Evolutionary conservation across 2,888 invertebrate genomes (phyloP).

Genomic region (Campoletis raptor): DNA sequence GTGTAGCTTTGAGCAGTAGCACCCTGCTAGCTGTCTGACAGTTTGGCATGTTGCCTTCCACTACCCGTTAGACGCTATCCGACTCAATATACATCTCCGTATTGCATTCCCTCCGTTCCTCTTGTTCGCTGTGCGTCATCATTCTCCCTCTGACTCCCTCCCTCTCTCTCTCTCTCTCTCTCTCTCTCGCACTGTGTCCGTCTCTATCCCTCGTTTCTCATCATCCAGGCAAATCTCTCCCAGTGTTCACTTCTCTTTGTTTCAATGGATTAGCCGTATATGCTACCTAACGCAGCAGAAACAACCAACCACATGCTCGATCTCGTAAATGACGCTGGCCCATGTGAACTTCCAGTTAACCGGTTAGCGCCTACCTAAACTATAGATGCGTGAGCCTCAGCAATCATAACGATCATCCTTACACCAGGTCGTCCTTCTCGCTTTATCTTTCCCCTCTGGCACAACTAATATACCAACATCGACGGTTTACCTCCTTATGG

Average conservation of each 20-base stretch:
- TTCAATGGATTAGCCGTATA: constrained; percentile 35
- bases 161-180: constrained; percentile 21
- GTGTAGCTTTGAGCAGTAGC: constrained; percentile 74
- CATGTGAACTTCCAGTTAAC: constrained; percentile 48
- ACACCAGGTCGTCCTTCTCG: constrained; percentile 21
- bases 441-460: constrained; percentile 33
- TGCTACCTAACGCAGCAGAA: constrained; percentile 22
- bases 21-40: constrained; percentile 78
- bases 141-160: not conserved
- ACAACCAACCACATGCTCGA: constrained; percentile 28
- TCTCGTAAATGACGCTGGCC: constrained; percentile 19
- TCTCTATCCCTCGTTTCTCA: constrained; percentile 8
- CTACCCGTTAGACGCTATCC: constrained; percentile 68
- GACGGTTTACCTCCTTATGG: constrained; percentile 1
- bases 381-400: constrained; percentile 65
- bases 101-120: constrained; percentile 68
- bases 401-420: constrained; percentile 68
- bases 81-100: constrained; percentile 40
- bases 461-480: constrained; percentile 6
- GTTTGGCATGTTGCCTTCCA: constrained; percentile 81
- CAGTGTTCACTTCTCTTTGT: constrained; percentile 39
- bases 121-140: constrained; percentile 33
- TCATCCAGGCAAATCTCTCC: constrained; percentile 28
- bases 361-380: constrained; percentile 47
- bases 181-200: not conserved